Conservation (phyloP, 1,140 invertebrate genomes). For the Conus betulinus region DNA sequence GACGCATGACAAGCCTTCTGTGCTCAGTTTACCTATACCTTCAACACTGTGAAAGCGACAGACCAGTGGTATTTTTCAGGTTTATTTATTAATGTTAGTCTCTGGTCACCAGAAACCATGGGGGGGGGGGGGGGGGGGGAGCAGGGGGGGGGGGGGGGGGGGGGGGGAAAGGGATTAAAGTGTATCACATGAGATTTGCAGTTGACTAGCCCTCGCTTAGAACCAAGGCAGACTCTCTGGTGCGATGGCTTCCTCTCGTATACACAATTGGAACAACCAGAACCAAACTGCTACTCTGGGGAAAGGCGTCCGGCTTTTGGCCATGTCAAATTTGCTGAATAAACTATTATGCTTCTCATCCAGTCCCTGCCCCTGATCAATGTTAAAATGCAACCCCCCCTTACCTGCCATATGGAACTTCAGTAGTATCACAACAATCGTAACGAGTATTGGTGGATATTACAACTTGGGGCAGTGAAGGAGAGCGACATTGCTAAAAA, state of each 20-base stretch:
- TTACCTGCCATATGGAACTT: too few species aligned
- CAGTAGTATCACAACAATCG: not conserved
- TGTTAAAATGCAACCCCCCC: too few species aligned
- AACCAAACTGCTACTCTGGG: not conserved
- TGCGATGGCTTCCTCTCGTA: not conserved
- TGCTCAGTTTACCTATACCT: too few species aligned
- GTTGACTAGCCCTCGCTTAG: conserved; percentile 29
- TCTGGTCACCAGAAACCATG: conserved; percentile 33
- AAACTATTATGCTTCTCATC: too few species aligned
- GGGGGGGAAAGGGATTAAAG: conserved; percentile 11
- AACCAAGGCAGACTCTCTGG: conserved; percentile 13
- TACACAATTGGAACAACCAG: not conserved
- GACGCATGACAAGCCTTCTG: too few species aligned
- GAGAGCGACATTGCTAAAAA: not conserved
- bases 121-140: conserved; percentile 26
- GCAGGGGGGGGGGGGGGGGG: conserved; percentile 24
- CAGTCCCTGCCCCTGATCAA: too few species aligned
- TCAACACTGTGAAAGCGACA: too few species aligned
- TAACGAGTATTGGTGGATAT: not conserved
- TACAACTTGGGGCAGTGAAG: not conserved
- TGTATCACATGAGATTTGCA: conserved; percentile 32
- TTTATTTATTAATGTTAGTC: conserved; percentile 40
- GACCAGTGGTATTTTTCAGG: conserved; percentile 11
- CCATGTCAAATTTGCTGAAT: too few species aligned
- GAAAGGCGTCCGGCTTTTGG: too few species aligned